Evolutionary conservation across 2,797 vertebrate species (phyloP).

Genomic region (Triplophysa yarkandensis): DNA sequence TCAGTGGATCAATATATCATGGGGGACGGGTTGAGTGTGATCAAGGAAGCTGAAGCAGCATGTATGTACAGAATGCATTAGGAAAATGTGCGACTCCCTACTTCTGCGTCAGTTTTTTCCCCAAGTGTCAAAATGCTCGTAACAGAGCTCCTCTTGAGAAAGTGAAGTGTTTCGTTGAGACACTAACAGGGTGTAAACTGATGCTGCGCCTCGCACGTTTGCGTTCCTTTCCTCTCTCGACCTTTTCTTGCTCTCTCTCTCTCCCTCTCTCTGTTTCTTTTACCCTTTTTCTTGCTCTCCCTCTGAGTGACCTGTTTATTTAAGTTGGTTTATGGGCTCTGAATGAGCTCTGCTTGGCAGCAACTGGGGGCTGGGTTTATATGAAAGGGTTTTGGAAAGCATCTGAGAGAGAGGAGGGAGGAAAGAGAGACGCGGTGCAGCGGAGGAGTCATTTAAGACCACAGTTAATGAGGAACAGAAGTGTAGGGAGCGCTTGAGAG

Average conservation of each 20-base stretch:
- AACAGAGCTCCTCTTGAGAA: conserved; percentile 10
- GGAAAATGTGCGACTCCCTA: neutral
- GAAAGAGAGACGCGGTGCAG: conserved; percentile 12
- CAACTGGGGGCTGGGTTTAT: conserved; percentile 70
- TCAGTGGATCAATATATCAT: conserved; percentile 66
- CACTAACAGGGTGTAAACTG: conserved; percentile 12
- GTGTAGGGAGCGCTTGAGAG: conserved; percentile 27
- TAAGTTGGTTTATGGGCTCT: conserved; percentile 69
- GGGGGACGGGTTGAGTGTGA: conserved; percentile 40
- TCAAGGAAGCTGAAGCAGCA: conserved; percentile 21
- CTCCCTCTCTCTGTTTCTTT: conserved; percentile 8
- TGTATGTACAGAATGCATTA: conserved; percentile 12
- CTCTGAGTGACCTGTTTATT: conserved; percentile 61
- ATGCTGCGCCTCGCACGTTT: conserved; percentile 11
- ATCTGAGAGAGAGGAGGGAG: conserved; percentile 33
- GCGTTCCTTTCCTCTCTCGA: neutral
- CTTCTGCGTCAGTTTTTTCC: neutral
- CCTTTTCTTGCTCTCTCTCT: conserved; percentile 6
- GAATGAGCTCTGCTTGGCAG: conserved; percentile 66
- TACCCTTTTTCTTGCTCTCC: neutral
- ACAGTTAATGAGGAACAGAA: conserved; percentile 49
- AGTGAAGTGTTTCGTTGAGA: conserved; percentile 11
- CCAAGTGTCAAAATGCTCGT: neutral
- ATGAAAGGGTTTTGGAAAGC: conserved; percentile 54
- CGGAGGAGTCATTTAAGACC: conserved; percentile 43